These are phyloP conservation scores for Melangyna quadrimaculata DNA, from an alignment of 2,888 invertebrate genomes.

Conservation along the genomic window DNA sequence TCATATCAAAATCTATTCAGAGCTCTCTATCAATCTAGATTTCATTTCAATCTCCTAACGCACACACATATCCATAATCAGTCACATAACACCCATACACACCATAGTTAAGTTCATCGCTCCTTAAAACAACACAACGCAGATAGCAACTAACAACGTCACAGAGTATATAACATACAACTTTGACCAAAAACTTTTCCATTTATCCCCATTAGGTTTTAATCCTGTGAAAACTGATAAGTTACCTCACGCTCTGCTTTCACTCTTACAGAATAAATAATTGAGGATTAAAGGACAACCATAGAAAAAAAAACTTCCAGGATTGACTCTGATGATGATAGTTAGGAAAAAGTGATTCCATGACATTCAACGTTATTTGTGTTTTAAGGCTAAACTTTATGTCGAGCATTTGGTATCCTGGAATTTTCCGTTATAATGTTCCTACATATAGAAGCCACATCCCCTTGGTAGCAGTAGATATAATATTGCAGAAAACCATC, in stretches of 20 bases:
- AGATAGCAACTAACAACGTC: no score
- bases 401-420: background rate
- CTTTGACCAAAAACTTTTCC: conserved; percentile 26
- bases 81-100: no score
- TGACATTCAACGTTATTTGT: conserved; percentile 23
- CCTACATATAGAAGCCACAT: background rate
- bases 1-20: no score
- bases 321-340: background rate
- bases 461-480: background rate
- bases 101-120: background rate
- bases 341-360: conserved; percentile 1
- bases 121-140: background rate
- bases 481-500: conserved; percentile 34
- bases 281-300: conserved; percentile 33
- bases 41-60: no score
- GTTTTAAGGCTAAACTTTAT: conserved; percentile 18
- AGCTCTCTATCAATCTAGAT: no score
- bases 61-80: no score
- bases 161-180: background rate
- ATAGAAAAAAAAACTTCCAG: background rate
- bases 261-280: conserved; percentile 37
- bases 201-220: conserved; percentile 21
- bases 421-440: background rate
- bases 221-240: conserved; percentile 51
- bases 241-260: conserved; percentile 1